These are phyloP conservation scores for Amaurobius ferox DNA, from an alignment of 2,888 invertebrate genomes.

Conservation along the genomic window DNA sequence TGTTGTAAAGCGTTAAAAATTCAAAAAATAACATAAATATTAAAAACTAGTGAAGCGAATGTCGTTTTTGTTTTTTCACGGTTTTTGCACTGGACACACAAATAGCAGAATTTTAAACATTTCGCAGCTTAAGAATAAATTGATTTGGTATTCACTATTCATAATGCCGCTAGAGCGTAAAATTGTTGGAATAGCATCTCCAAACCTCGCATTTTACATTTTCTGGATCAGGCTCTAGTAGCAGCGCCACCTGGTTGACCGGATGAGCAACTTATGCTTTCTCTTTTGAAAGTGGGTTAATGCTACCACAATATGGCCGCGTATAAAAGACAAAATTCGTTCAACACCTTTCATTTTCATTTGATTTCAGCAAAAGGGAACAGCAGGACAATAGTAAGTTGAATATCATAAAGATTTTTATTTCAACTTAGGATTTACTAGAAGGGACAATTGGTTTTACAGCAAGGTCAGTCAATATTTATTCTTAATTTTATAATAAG, in stretches of 20 bases:
- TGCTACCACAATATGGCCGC: slow-evolving; percentile 44
- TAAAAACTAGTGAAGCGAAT: not conserved
- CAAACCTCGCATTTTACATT: not conserved
- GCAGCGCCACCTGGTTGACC: slow-evolving; percentile 35
- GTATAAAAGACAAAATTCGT: slow-evolving; percentile 66
- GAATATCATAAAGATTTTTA: slow-evolving; percentile 15
- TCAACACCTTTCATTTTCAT: slow-evolving; percentile 58
- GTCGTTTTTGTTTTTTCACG: not conserved
- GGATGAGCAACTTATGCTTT: slow-evolving; percentile 49
- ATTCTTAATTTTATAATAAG: too few species aligned
- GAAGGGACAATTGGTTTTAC: not conserved
- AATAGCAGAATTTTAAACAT: not conserved
- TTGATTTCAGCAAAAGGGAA: slow-evolving; percentile 32
- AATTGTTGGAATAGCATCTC: not conserved
- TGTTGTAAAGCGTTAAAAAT: too few species aligned
- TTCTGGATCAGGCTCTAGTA: not conserved
- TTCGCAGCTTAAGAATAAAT: not conserved
- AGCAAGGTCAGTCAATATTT: not conserved
- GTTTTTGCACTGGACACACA: not conserved
- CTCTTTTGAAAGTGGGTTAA: slow-evolving; percentile 67
- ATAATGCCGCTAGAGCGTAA: not conserved
- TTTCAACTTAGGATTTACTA: not conserved
- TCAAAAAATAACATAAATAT: too few species aligned
- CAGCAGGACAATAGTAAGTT: slow-evolving; percentile 63
- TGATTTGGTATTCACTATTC: not conserved